phyloP scores from a whole-genome alignment of 2,113 vertebrate genomes.

The Ancistrus triradiatus region DNA sequence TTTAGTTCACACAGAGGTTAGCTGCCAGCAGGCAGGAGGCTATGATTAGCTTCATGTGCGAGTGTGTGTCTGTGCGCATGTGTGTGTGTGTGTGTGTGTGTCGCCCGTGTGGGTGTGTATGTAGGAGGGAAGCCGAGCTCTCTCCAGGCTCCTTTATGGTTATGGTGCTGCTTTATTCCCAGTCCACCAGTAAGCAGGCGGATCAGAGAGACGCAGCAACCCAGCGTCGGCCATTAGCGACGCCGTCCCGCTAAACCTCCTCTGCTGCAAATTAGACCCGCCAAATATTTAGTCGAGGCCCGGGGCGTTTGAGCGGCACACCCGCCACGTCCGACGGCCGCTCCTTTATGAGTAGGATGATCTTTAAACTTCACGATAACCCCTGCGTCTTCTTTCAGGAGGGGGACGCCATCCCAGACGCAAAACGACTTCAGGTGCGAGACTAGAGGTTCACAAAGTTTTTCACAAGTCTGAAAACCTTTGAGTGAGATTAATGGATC shows the following conservation, averaged over 20 bases:
- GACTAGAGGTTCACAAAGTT: too few species aligned
- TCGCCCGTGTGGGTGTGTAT: not conserved
- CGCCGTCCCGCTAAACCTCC: slow-evolving; percentile 22
- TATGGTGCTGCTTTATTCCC: slow-evolving; percentile 52
- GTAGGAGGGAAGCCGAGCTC: slow-evolving; percentile 5
- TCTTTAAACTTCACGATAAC: too few species aligned
- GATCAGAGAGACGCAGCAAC: slow-evolving; percentile 51
- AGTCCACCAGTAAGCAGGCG: slow-evolving; percentile 52
- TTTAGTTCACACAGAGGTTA: slow-evolving; percentile 81
- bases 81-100: slow-evolving; percentile 8
- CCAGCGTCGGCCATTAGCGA: slow-evolving; percentile 40
- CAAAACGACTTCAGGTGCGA: too few species aligned
- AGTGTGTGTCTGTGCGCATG: slow-evolving; percentile 15
- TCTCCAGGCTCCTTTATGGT: slow-evolving; percentile 47
- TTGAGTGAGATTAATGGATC: too few species aligned
- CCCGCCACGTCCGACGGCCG: too few species aligned
- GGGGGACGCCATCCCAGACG: too few species aligned
- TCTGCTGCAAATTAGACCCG: slow-evolving; percentile 23
- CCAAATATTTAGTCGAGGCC: slow-evolving; percentile 19
- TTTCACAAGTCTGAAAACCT: too few species aligned
- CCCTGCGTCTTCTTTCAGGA: too few species aligned
- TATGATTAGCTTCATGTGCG: slow-evolving; percentile 78
- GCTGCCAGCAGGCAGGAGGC: slow-evolving; percentile 71
- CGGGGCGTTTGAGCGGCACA: slow-evolving; percentile 20
- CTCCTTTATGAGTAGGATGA: too few species aligned